Conservation (phyloP, 1,140 invertebrate genomes). For the Drosophila varians region DNA sequence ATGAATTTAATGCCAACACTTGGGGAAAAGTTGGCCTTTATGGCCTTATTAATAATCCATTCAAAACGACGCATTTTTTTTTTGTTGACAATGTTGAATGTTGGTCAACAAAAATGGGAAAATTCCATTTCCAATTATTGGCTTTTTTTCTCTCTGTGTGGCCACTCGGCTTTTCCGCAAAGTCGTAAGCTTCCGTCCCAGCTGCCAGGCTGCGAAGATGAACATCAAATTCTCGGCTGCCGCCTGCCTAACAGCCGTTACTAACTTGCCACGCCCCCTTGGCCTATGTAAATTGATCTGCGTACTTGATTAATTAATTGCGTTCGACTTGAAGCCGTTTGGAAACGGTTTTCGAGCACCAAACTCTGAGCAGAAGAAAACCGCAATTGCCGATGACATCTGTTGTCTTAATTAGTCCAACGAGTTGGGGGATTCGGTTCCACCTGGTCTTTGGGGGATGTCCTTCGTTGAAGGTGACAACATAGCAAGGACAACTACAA, state of each 20-base stretch:
- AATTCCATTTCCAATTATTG: background rate
- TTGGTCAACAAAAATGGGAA: background rate
- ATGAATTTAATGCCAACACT: slow-evolving; percentile 17
- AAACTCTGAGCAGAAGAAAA: slow-evolving; percentile 4
- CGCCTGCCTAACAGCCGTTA: slow-evolving; percentile 34
- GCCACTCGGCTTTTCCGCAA: background rate
- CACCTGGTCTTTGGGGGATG: background rate
- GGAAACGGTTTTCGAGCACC: slow-evolving; percentile 5
- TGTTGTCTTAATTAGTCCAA: slow-evolving; percentile 47
- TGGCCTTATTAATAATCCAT: background rate
- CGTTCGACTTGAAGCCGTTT: slow-evolving; percentile 26
- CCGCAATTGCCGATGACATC: slow-evolving; percentile 36
- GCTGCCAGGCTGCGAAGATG: slow-evolving; percentile 4
- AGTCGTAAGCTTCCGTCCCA: background rate
- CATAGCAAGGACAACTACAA: slow-evolving; percentile 10
- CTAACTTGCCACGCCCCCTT: slow-evolving; percentile 35
- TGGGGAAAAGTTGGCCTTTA: background rate
- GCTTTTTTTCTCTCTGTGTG: background rate
- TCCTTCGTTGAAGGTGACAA: background rate
- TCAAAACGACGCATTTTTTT: background rate
- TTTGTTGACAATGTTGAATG: background rate
- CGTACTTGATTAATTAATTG: slow-evolving; percentile 59
- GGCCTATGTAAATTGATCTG: slow-evolving; percentile 54
- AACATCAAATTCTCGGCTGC: slow-evolving; percentile 24
- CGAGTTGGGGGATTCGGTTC: slow-evolving; percentile 9